A percentile compares a stretch with the other conserved stretches of the same genome.
These are phyloP conservation scores for Leptoteleia sp. DNA, from an alignment of 1,140 invertebrate genomes.

Conservation along the genomic window DNA sequence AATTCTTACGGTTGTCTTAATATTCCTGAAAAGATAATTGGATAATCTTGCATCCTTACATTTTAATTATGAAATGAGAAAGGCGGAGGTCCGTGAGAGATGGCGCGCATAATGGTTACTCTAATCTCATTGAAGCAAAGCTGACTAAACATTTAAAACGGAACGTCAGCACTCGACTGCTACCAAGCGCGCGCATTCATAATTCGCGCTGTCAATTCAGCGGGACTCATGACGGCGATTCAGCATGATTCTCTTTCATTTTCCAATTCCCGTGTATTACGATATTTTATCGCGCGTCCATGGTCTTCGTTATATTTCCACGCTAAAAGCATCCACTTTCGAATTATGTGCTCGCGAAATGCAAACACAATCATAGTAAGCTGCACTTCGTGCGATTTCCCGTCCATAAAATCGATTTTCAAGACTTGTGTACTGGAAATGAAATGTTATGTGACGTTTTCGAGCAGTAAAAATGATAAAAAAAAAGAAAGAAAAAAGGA, in stretches of 20 bases:
- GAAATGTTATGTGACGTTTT: too few species aligned
- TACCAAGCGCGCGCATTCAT: slow-evolving; percentile 68
- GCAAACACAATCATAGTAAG: slow-evolving; percentile 36
- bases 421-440: slow-evolving; percentile 15
- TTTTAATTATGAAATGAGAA: too few species aligned
- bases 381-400: slow-evolving; percentile 22
- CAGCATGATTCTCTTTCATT: slow-evolving; percentile 48
- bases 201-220: slow-evolving; percentile 66
- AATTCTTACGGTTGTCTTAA: too few species aligned
- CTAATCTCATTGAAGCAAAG: slow-evolving; percentile 45
- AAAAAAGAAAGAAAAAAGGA: too few species aligned
- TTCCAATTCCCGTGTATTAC: slow-evolving; percentile 30
- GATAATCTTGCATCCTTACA: too few species aligned
- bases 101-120: slow-evolving; percentile 37
- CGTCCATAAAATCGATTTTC: slow-evolving; percentile 32
- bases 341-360: slow-evolving; percentile 32
- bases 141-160: slow-evolving; percentile 58
- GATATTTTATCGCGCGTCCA: slow-evolving; percentile 47
- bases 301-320: slow-evolving; percentile 44
- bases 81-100: too few species aligned
- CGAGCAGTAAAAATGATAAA: background rate
- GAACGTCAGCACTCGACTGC: slow-evolving; percentile 49
- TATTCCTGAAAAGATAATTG: too few species aligned
- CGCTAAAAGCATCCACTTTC: slow-evolving; percentile 33
- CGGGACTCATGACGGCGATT: slow-evolving; percentile 29